Percentiles rank a stretch among this genome's conserved stretches.
Conservation (phyloP, 2,888 invertebrate species). For the Synergus gifuensis region DNA sequence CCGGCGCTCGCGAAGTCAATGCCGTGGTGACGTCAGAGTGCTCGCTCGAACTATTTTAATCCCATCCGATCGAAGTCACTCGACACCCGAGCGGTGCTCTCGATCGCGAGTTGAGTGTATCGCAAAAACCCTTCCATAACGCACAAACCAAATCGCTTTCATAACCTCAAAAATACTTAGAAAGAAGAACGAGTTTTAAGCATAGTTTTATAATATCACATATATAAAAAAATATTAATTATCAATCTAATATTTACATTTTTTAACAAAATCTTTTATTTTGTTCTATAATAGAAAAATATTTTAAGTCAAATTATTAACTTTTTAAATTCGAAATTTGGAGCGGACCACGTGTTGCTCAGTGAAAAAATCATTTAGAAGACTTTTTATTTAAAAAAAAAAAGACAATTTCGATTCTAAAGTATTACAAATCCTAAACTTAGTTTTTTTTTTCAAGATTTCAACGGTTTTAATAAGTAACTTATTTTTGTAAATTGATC, state of each 20-base stretch:
- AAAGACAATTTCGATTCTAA: neutral
- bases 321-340: neutral
- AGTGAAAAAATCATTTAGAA: neutral
- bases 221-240: neutral
- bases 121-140: neutral
- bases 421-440: neutral
- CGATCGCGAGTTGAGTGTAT: too few species aligned
- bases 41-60: too few species aligned
- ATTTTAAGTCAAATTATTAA: neutral
- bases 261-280: neutral
- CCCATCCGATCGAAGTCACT: too few species aligned
- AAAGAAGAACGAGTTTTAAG: neutral
- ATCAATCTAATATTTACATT: neutral
- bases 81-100: too few species aligned
- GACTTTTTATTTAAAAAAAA: neutral
- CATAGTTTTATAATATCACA: neutral
- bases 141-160: too few species aligned
- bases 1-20: too few species aligned
- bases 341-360: neutral
- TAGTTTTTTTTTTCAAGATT: neutral
- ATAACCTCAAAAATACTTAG: conserved; percentile 12
- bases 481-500: neutral
- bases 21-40: too few species aligned
- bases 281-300: neutral
- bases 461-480: neutral